Evolutionary conservation across 2,888 invertebrate genomes (phyloP), one percentile per base, ranked within the genome.

Genomic region (Epinotia bilunana): DNA sequence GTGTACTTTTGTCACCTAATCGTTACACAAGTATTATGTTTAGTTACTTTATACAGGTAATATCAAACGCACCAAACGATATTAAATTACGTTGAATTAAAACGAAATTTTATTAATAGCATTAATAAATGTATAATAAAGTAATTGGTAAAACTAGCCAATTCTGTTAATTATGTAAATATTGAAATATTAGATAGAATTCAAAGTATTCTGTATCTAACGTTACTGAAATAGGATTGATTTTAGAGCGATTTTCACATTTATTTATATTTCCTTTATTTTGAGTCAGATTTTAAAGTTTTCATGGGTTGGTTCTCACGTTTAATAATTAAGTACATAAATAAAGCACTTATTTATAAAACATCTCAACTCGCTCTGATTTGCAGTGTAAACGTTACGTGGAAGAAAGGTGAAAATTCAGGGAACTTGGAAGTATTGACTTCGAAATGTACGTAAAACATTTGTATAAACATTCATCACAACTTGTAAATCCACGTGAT

Each of bases 111-210:
- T 61, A n/a, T 3, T 33, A 23, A 60, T 43, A 12, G n/a, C n/a
- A 62, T 71, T 20, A 53, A 20, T 28, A 46, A 58, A 62, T 57
- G 46, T 69, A 67, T 39, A 4, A 53, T 63, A 69, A 57, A 57
- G 33, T 57, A 39, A 46, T 62, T 60, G 18, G 28, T n/a, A 68
- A 46, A n/a, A 67, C 61, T 43, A 23, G 60, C 67, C 39, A 68
- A 43, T 43, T 63, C 28, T 73, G 73, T 73, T 65, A 46, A 71
- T 43, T 55, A 2, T 74, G 69, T 74, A 74, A 57, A 69, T 69
- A 74, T 57, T 46, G n/a, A 62, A 63, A 67, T 28, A 57, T 33
- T 69, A 74, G 74, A 68, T 73, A 63, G 63, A 74, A n/a, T 69
- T 63, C 63, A 58, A 74, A 58, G 55, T 63, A 63, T 63, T 74